A percentile compares a stretch with the other conserved stretches of the same genome.
phyloP scores from a whole-genome alignment of 2,113 vertebrate genomes.

The Brienomyrus brachyistius region DNA sequence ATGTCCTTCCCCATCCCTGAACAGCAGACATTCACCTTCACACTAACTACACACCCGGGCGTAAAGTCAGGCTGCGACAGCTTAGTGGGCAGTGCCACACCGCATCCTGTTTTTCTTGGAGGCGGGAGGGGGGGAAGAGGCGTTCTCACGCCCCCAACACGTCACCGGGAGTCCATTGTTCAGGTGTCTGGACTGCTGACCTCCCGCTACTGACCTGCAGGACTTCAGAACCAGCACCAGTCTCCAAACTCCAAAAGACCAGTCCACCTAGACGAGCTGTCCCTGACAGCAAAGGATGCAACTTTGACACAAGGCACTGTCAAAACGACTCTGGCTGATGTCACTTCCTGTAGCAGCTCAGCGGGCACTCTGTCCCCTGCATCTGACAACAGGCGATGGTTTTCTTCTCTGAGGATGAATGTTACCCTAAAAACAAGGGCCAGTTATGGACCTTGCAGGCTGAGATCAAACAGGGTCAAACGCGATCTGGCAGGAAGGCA shows the following conservation, averaged over 20 bases:
- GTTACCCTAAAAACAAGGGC: neutral
- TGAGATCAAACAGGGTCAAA: neutral
- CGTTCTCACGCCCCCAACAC: neutral
- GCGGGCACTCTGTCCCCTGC: neutral
- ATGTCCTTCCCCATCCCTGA: neutral
- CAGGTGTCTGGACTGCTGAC: neutral
- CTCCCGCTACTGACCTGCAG: neutral
- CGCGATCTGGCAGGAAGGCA: neutral
- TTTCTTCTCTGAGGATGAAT: neutral
- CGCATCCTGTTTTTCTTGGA: neutral
- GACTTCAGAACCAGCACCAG: neutral
- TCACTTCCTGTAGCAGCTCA: neutral
- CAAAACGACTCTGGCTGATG: neutral
- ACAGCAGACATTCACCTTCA: constrained; percentile 1
- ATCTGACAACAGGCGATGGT: neutral
- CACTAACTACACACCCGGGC: neutral
- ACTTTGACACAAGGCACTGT: neutral
- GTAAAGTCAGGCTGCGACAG: neutral
- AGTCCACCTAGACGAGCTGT: neutral
- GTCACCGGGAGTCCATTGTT: neutral
- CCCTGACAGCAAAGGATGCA: neutral
- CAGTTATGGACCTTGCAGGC: neutral
- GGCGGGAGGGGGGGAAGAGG: neutral
- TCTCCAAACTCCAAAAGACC: neutral
- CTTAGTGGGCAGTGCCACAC: neutral